These are phyloP conservation scores for Galaxias olidus DNA, from an alignment of 2,797 vertebrate genomes.

Conservation along the genomic window DNA sequence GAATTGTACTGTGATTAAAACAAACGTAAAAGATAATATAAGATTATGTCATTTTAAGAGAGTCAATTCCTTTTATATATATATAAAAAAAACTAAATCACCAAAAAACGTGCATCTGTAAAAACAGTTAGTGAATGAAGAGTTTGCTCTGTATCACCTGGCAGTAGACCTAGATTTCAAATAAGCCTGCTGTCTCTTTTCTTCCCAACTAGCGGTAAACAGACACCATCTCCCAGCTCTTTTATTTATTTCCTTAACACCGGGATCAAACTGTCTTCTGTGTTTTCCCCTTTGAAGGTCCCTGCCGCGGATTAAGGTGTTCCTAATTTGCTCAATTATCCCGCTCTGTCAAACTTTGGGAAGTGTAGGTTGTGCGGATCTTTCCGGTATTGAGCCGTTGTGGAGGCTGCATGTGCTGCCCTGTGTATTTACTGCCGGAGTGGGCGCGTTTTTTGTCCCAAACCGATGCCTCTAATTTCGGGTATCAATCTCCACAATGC, in stretches of 20 bases:
- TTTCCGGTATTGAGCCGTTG: conserved; percentile 68
- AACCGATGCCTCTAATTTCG: conserved; percentile 70
- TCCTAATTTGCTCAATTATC: conserved; percentile 73
- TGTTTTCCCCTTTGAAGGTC: conserved; percentile 68
- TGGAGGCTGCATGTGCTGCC: conserved; percentile 36
- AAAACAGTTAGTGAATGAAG: conserved; percentile 6
- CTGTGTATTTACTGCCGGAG: conserved; percentile 63
- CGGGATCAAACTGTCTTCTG: conserved; percentile 63
- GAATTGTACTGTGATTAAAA: too few relatives aligned
- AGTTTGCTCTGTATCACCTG: conserved; percentile 56
- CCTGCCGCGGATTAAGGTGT: conserved; percentile 58
- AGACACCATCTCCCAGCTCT: conserved; percentile 57
- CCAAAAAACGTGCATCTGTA: too few relatives aligned
- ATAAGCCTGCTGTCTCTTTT: conserved; percentile 57
- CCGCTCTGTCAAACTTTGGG: conserved; percentile 62
- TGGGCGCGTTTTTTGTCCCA: conserved; percentile 65
- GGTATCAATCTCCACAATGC: conserved; percentile 72
- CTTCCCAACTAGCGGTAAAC: conserved; percentile 63
- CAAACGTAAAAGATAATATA: too few relatives aligned
- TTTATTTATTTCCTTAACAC: conserved; percentile 68
- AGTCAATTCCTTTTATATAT: too few relatives aligned
- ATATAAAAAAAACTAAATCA: too few relatives aligned
- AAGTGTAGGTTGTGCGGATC: conserved; percentile 64
- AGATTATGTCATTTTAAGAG: too few relatives aligned
- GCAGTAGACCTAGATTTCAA: conserved; percentile 51